phyloP scores from a whole-genome alignment of 2,797 vertebrate species.

The Neosalanx taihuensis region DNA sequence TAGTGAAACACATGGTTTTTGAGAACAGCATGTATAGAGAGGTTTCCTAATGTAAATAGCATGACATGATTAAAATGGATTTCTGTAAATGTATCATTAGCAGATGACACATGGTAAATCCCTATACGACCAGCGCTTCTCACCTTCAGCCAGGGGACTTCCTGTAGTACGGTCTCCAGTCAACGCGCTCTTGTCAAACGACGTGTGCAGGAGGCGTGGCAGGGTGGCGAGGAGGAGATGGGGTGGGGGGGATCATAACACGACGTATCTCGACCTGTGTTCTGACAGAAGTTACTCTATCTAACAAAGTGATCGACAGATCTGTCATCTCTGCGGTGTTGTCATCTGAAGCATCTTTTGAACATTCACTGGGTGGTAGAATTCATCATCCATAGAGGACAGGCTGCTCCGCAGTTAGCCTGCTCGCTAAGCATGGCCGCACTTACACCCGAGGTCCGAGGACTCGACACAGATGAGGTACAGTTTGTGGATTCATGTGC shows the following conservation, averaged over 20 bases:
- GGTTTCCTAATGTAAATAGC: too few relatives aligned
- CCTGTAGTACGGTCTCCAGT: too few relatives aligned
- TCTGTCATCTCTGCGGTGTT: background rate
- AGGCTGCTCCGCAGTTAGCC: background rate
- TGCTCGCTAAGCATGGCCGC: conserved; percentile 57
- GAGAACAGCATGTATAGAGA: background rate
- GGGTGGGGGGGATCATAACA: background rate
- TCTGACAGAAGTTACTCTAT: background rate
- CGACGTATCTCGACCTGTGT: background rate
- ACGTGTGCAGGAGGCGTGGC: conserved; percentile 6
- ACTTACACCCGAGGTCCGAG: conserved; percentile 65
- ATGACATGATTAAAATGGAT: too few relatives aligned
- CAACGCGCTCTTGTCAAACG: background rate
- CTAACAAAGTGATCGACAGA: background rate
- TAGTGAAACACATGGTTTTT: background rate
- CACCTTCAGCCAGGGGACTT: too few relatives aligned
- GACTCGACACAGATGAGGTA: conserved; percentile 73
- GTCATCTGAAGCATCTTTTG: background rate
- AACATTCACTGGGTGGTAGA: background rate
- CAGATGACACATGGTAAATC: background rate
- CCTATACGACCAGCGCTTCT: background rate
- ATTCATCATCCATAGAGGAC: background rate
- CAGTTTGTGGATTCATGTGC: background rate
- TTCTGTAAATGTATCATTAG: too few relatives aligned
- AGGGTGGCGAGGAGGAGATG: background rate